phyloP scores from a whole-genome alignment of 2,888 invertebrate species.

The Anticlea derivata region DNA sequence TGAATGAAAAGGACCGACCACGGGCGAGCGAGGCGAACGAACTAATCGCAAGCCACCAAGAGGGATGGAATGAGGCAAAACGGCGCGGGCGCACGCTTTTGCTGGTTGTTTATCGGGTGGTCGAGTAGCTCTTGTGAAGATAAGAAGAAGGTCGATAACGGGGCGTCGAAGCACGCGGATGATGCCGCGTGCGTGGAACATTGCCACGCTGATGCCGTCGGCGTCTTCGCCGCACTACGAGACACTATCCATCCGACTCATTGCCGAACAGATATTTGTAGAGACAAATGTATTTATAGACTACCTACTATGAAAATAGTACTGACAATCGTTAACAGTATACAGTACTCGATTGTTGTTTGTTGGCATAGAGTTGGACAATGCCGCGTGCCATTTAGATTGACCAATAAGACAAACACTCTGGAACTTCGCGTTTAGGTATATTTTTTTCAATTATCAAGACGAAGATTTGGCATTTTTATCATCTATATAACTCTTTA shows the following conservation, averaged over 20 bases:
- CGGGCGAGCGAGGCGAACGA: constrained; percentile 62
- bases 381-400: constrained; percentile 19
- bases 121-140: constrained; percentile 72
- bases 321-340: constrained; percentile 65
- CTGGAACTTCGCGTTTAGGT: background rate
- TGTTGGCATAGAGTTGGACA: constrained; percentile 37
- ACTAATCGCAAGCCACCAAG: constrained; percentile 65
- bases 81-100: constrained; percentile 82
- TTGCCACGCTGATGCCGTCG: constrained; percentile 39
- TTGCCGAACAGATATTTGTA: constrained; percentile 54
- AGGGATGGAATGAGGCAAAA: constrained; percentile 74
- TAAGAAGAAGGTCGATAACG: constrained; percentile 75
- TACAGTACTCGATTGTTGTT: constrained; percentile 53
- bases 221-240: constrained; percentile 40
- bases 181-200: constrained; percentile 48
- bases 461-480: too few relatives aligned
- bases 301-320: constrained; percentile 67
- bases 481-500: too few relatives aligned
- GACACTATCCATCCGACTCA: constrained; percentile 17
- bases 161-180: constrained; percentile 45
- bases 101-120: constrained; percentile 76
- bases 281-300: constrained; percentile 75
- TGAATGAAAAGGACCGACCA: constrained; percentile 36
- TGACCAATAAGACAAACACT: background rate
- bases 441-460: background rate